A percentile compares a stretch with the other conserved stretches of the same genome.
Conservation (phyloP, 2,888 invertebrate species). For the Sminthurides aquaticus region DNA sequence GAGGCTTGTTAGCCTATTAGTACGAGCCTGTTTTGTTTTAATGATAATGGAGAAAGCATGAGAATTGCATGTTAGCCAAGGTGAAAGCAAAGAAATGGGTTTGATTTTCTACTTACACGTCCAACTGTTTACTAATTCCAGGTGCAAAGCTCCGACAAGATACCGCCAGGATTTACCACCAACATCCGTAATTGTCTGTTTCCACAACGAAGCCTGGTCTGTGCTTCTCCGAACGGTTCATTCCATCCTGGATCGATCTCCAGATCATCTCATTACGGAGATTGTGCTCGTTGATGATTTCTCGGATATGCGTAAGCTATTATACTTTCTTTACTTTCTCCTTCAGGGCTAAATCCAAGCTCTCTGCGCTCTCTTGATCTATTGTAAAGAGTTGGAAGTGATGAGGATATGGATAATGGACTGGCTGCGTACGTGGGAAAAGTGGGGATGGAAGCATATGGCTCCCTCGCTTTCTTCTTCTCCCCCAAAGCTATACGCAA, state of each 20-base stretch:
- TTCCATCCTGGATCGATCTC: constrained; percentile 90
- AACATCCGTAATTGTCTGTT: constrained; percentile 88
- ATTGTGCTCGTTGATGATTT: constrained; percentile 94
- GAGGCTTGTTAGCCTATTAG: too few species aligned
- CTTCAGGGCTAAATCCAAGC: background rate
- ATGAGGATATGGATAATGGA: background rate
- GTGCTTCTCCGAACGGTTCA: constrained; percentile 91
- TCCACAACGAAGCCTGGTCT: constrained; percentile 99
- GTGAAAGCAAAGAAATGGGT: too few species aligned
- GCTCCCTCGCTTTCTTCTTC: background rate
- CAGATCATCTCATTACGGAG: constrained; percentile 78
- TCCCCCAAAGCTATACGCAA: too few species aligned
- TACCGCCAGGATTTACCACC: constrained; percentile 21
- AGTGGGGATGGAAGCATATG: background rate
- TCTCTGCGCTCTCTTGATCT: too few species aligned
- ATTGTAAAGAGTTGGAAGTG: too few species aligned
- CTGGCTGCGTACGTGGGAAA: background rate
- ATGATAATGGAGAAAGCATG: too few species aligned
- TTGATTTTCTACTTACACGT: too few species aligned
- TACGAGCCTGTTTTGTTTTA: too few species aligned
- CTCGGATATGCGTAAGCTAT: constrained; percentile 83
- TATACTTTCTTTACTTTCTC: background rate
- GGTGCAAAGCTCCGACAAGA: constrained; percentile 32
- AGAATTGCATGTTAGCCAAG: too few species aligned
- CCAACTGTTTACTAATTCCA: too few species aligned